Percentiles rank a stretch among this genome's conserved stretches.
phyloP scores from a whole-genome alignment of 2,113 vertebrate species.

The Pyrgilauda ruficollis region DNA sequence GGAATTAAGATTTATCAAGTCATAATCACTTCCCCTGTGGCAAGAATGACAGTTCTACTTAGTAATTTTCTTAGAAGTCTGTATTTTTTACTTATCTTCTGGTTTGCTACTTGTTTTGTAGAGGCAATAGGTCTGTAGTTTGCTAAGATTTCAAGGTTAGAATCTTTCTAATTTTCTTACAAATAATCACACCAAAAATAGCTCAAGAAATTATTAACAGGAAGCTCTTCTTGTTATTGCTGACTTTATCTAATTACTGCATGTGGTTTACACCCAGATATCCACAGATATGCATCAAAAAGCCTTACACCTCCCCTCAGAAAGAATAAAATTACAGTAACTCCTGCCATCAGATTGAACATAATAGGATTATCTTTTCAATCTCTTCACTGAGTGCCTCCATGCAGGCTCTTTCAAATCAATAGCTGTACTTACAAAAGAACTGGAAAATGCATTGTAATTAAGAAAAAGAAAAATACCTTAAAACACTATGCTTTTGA shows the following conservation, averaged over 20 bases:
- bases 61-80: not conserved
- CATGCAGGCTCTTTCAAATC: not conserved
- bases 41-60: not conserved
- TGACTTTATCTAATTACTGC: conserved; percentile 7
- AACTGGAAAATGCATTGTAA: not conserved
- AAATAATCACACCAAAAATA: conserved; percentile 12
- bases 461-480: not conserved
- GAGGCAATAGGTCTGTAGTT: not conserved
- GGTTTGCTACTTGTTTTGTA: not conserved
- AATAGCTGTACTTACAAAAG: not conserved
- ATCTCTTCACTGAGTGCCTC: not conserved
- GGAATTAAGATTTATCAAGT: not conserved
- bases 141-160: not conserved
- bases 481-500: not conserved
- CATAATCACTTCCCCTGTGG: not conserved
- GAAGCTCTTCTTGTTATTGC: conserved; percentile 2
- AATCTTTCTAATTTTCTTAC: not conserved
- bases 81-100: not conserved
- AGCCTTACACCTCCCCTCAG: not conserved
- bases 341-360: not conserved
- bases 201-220: not conserved
- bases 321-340: not conserved
- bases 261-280: not conserved
- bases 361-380: conserved; percentile 28
- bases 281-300: not conserved